phyloP scores from a whole-genome alignment of 2,797 vertebrate genomes.

The Zenarchopterus dispar region DNA sequence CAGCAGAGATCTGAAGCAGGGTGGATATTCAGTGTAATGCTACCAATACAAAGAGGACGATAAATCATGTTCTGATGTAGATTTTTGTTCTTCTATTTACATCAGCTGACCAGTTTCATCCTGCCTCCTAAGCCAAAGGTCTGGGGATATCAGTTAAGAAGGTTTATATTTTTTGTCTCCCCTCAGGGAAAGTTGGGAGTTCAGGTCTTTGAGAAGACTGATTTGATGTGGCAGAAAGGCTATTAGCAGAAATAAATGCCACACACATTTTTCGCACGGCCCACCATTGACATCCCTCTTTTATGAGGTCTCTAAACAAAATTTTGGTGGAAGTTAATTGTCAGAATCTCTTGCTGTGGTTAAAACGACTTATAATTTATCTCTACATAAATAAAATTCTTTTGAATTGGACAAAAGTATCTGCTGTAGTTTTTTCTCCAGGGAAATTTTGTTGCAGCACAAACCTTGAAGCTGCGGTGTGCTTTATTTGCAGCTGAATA shows the following conservation, averaged over 20 bases:
- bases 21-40: constrained; percentile 39
- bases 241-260: constrained; percentile 77
- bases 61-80: constrained; percentile 16
- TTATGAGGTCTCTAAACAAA: constrained; percentile 9
- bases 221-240: constrained; percentile 68
- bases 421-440: constrained; percentile 33
- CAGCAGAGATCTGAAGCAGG: constrained; percentile 37
- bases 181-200: constrained; percentile 30
- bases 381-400: not conserved
- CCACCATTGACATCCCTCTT: constrained; percentile 12
- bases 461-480: constrained; percentile 67
- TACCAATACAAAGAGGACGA: constrained; percentile 39
- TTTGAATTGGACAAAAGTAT: constrained; percentile 37
- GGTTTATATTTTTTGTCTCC: constrained; percentile 36
- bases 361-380: constrained; percentile 3
- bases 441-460: constrained; percentile 46
- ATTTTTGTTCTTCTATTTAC: constrained; percentile 60
- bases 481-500: constrained; percentile 62
- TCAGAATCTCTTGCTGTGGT: constrained; percentile 11
- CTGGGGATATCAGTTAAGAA: constrained; percentile 55
- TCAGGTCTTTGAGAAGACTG: constrained; percentile 65
- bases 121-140: constrained; percentile 36
- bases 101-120: constrained; percentile 35
- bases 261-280: constrained; percentile 8
- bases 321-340: constrained; percentile 23